Conservation (phyloP, 2,888 invertebrate species). For the Chrysolina oricalcia region DNA sequence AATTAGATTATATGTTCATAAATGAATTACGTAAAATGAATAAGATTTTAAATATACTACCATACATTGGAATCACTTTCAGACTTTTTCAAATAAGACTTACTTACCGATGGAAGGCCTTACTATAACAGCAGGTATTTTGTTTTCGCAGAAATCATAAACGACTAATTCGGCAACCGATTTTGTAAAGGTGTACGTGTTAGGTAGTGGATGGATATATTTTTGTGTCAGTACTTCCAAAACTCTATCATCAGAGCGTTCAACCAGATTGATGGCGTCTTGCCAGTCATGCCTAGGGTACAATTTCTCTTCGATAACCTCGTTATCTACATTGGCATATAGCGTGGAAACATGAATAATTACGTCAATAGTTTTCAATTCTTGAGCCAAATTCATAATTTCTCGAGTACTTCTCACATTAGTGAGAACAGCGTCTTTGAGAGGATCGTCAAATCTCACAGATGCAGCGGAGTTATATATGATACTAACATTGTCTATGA, state of each 20-base stretch:
- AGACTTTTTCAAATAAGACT: too few relatives aligned
- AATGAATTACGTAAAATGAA: too few relatives aligned
- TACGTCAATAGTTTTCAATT: too few relatives aligned
- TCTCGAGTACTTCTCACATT: too few relatives aligned
- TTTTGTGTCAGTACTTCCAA: conserved; percentile 75
- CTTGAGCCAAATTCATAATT: too few relatives aligned
- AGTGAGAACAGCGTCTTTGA: conserved; percentile 82
- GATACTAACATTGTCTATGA: conserved; percentile 78
- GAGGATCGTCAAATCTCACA: conserved; percentile 87
- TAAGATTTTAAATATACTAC: too few relatives aligned
- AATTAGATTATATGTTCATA: too few relatives aligned
- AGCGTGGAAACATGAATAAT: too few relatives aligned
- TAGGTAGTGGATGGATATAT: too few relatives aligned
- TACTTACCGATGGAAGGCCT: conserved; percentile 89
- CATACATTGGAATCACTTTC: too few relatives aligned
- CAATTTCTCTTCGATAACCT: conserved; percentile 83
- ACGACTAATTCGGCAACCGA: too few relatives aligned
- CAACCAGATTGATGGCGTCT: conserved; percentile 78
- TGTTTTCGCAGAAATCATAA: conserved; percentile 74
- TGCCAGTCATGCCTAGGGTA: conserved; percentile 80
- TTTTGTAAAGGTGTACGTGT: too few relatives aligned
- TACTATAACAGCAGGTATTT: conserved; percentile 84
- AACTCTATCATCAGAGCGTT: conserved; percentile 75
- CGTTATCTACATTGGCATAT: conserved; percentile 83
- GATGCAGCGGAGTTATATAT: conserved; percentile 88